Conservation (phyloP, 2,888 invertebrate species). For the Pandemis corylana region DNA sequence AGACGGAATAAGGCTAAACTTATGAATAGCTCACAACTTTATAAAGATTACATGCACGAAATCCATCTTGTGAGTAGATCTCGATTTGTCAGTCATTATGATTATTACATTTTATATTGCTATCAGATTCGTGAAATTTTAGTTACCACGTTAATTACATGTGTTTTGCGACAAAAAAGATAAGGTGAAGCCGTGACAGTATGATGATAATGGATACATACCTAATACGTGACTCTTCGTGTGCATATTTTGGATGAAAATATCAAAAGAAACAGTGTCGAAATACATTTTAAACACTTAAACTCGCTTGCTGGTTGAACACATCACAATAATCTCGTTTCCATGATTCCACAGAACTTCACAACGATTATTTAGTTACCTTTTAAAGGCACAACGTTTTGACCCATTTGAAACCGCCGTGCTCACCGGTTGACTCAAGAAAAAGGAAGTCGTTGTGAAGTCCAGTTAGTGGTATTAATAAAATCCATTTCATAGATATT, state of each 20-base stretch:
- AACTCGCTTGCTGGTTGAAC: too few species aligned
- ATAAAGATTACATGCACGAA: constrained; percentile 66
- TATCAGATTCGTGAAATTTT: background rate
- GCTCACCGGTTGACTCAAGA: background rate
- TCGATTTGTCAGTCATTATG: background rate
- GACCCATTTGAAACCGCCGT: background rate
- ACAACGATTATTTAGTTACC: background rate
- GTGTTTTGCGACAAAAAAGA: background rate
- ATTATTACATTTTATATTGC: background rate
- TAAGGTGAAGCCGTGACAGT: background rate
- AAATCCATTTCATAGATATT: background rate
- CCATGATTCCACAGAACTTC: background rate
- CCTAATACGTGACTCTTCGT: background rate
- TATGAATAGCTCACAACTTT: constrained; percentile 57
- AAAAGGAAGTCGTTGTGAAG: background rate
- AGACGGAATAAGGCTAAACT: constrained; percentile 65
- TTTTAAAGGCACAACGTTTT: background rate
- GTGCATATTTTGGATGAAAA: background rate
- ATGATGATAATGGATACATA: background rate
- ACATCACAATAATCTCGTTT: too few species aligned
- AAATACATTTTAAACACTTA: too few species aligned
- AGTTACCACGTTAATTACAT: background rate
- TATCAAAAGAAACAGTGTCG: background rate
- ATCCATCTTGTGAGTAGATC: constrained; percentile 61
- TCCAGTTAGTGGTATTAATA: background rate